Percentiles rank a stretch among this genome's conserved stretches.
Evolutionary conservation across 1,140 invertebrate genomes (phyloP).

Genomic region (Oncopeltus fasciatus): DNA sequence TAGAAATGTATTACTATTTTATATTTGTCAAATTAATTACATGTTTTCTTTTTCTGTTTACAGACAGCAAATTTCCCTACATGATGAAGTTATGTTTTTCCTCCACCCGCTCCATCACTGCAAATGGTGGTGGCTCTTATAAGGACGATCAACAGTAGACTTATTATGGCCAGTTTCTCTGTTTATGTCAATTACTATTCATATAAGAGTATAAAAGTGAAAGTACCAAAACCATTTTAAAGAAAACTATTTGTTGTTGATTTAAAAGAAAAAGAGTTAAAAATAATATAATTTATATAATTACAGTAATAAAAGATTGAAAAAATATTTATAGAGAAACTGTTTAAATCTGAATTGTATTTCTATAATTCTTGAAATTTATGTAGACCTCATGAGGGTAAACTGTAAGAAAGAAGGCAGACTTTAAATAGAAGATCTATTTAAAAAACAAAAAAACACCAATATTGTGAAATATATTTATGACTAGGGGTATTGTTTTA

Average conservation of each 20-base stretch:
- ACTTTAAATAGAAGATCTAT: constrained; percentile 1
- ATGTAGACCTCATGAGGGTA: neutral
- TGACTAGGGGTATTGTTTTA: neutral
- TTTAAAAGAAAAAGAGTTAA: neutral
- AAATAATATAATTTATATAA: neutral
- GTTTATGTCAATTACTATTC: constrained; percentile 18
- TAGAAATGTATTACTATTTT: neutral
- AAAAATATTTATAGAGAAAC: constrained; percentile 9
- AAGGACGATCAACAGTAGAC: constrained; percentile 4
- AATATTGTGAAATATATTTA: neutral
- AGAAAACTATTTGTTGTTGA: neutral
- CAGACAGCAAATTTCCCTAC: constrained; percentile 91
- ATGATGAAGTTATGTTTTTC: constrained; percentile 94
- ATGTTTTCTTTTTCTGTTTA: constrained; percentile 26
- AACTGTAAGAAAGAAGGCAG: neutral
- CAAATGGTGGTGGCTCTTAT: neutral
- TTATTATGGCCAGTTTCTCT: constrained; percentile 14
- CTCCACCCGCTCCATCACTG: constrained; percentile 42
- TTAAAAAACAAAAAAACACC: neutral
- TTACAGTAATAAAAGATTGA: neutral
- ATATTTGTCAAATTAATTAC: neutral
- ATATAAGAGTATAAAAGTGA: constrained; percentile 14
- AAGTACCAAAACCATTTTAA: constrained; percentile 11
- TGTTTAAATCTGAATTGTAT: constrained; percentile 1
- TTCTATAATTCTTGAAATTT: neutral